Conservation (phyloP, 2,888 invertebrate species). For the Ochlodes sylvanus region DNA sequence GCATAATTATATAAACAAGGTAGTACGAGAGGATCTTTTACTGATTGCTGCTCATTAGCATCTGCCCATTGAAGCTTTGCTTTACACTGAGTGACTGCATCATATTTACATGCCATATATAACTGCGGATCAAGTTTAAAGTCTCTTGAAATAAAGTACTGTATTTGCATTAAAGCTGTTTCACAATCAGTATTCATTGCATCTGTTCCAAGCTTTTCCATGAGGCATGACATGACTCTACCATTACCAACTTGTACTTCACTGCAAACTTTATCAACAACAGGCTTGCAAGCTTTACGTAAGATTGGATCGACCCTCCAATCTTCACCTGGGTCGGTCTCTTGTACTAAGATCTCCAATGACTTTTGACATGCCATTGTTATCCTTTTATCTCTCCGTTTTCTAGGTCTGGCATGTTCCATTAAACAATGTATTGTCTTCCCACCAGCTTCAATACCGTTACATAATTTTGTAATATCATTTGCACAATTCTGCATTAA, state of each 20-base stretch:
- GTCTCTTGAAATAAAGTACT: constrained; percentile 98
- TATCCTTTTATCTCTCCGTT: constrained; percentile 87
- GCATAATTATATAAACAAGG: constrained; percentile 95
- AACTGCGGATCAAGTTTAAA: constrained; percentile 96
- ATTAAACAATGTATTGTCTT: constrained; percentile 98
- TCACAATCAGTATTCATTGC: constrained; percentile 96
- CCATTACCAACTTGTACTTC: constrained; percentile 91
- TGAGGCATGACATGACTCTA: constrained; percentile 95
- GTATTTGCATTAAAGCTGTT: constrained; percentile 96
- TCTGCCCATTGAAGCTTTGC: constrained; percentile 92
- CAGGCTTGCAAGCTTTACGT: constrained; percentile 93
- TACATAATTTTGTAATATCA: constrained; percentile 92
- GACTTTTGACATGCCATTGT: constrained; percentile 90
- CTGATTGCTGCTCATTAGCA: constrained; percentile 87
- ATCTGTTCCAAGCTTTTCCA: constrained; percentile 94
- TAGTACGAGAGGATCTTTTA: constrained; percentile 92
- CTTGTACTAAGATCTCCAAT: constrained; percentile 91
- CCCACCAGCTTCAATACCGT: constrained; percentile 91
- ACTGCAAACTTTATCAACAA: constrained; percentile 91
- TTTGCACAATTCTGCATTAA: constrained; percentile 94
- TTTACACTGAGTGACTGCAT: constrained; percentile 93
- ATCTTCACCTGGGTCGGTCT: constrained; percentile 97
- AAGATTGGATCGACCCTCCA: constrained; percentile 97
- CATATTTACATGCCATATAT: constrained; percentile 94
- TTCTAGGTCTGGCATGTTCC: constrained; percentile 91